phyloP scores from a whole-genome alignment of 2,797 vertebrate species.

The Nothura maculosa region DNA sequence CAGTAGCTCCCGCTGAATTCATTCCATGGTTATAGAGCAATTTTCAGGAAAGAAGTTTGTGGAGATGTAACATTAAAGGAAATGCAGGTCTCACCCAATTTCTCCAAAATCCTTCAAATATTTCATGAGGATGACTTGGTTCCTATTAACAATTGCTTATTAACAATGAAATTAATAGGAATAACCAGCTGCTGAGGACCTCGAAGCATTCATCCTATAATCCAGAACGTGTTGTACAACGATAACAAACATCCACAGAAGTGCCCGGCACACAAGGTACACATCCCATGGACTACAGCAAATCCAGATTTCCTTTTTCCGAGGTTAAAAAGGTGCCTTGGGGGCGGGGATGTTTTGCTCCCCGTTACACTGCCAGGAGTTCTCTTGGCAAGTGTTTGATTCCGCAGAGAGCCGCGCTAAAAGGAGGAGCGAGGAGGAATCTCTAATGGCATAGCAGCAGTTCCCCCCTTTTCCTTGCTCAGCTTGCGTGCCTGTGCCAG shows the following conservation, averaged over 20 bases:
- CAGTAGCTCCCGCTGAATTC: background rate
- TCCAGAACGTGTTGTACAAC: background rate
- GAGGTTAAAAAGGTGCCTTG: background rate
- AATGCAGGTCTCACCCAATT: background rate
- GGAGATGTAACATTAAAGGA: background rate
- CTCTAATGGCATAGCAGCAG: background rate
- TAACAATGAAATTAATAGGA: background rate
- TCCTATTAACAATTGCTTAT: background rate
- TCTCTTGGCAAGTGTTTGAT: background rate
- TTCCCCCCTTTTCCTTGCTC: constrained; percentile 2
- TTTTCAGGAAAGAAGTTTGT: background rate
- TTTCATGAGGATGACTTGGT: background rate
- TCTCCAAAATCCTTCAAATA: background rate
- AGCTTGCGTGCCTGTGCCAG: background rate
- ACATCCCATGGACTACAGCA: background rate
- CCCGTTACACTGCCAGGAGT: background rate
- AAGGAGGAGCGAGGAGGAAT: background rate
- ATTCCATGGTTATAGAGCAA: background rate
- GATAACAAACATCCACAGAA: background rate
- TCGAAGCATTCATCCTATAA: background rate
- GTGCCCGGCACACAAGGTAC: background rate
- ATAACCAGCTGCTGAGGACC: background rate
- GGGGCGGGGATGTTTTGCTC: background rate
- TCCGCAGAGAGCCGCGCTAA: background rate
- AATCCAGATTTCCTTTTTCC: background rate